A percentile compares a stretch with the other conserved stretches of the same genome.
phyloP scores from a whole-genome alignment of 2,888 invertebrate genomes.

The Xiphydria camelus region DNA sequence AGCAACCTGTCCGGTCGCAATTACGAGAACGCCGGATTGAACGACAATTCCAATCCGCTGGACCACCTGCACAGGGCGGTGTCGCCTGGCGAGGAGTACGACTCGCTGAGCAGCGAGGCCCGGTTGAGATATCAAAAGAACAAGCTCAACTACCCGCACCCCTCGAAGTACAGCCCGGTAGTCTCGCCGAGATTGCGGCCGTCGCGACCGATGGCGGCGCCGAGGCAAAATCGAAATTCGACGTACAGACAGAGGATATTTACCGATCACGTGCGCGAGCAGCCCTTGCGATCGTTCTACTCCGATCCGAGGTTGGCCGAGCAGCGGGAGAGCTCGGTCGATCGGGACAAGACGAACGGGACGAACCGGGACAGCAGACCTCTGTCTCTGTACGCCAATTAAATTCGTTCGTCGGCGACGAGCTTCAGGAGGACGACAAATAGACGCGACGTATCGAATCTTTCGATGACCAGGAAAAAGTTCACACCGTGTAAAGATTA shows the following conservation, averaged over 20 bases:
- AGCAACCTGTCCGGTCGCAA: constrained; percentile 24
- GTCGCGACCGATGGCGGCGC: constrained; percentile 17
- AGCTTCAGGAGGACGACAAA: no score
- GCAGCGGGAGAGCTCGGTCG: constrained; percentile 10
- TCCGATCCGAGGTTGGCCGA: constrained; percentile 47
- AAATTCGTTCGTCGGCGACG: neutral
- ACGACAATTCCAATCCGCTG: constrained; percentile 47
- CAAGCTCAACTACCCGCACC: constrained; percentile 32
- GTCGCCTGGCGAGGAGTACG: constrained; percentile 45
- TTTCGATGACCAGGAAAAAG: no score
- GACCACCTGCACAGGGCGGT: constrained; percentile 46
- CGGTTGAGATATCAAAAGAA: constrained; percentile 34
- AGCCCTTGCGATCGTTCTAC: constrained; percentile 45
- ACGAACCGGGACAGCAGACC: constrained; percentile 44
- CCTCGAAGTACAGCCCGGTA: constrained; percentile 46
- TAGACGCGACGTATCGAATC: no score
- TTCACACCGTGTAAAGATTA: no score
- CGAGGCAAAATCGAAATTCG: constrained; percentile 21
- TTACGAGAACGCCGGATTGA: constrained; percentile 20
- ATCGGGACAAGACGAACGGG: constrained; percentile 8
- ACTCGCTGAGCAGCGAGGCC: constrained; percentile 38
- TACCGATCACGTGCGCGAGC: constrained; percentile 48
- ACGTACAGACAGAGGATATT: constrained; percentile 37
- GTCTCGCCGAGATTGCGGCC: constrained; percentile 24
- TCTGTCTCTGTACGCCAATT: constrained; percentile 42